Conservation (phyloP, 2,113 vertebrate species). For the Sorex fumeus region DNA sequence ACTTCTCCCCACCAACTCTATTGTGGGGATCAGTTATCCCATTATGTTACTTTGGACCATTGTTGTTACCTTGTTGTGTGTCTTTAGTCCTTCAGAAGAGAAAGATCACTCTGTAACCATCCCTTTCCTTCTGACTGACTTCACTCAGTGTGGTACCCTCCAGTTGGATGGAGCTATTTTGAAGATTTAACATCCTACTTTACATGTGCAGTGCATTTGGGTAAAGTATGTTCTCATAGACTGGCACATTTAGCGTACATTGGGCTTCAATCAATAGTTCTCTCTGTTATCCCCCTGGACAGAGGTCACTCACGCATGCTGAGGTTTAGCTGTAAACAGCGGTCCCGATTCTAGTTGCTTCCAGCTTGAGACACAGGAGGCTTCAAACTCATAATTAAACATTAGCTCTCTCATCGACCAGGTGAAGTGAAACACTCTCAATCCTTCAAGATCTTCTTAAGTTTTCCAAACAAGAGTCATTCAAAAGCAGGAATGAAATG, state of each 20-base stretch:
- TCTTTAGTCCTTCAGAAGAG: too few species aligned
- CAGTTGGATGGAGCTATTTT: not conserved
- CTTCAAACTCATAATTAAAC: constrained; percentile 8
- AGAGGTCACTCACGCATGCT: not conserved
- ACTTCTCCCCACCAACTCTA: too few species aligned
- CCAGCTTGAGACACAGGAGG: not conserved
- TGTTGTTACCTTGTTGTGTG: too few species aligned
- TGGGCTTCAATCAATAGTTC: not conserved
- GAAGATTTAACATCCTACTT: not conserved
- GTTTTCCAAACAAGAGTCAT: not conserved
- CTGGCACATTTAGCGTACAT: not conserved
- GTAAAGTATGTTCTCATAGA: not conserved
- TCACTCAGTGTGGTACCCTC: too few species aligned
- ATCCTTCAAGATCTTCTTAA: not conserved
- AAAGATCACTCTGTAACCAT: too few species aligned
- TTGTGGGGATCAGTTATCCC: too few species aligned
- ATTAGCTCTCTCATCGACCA: not conserved
- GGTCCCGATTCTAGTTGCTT: not conserved
- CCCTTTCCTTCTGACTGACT: too few species aligned
- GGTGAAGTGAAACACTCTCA: not conserved
- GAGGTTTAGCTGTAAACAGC: not conserved
- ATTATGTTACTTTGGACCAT: too few species aligned
- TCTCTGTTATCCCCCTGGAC: not conserved
- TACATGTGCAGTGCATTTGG: too few species aligned
- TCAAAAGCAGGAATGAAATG: not conserved